A percentile compares a stretch with the other conserved stretches of the same genome.
Conservation (phyloP, 2,113 vertebrate species). For the Plotosus lineatus region DNA sequence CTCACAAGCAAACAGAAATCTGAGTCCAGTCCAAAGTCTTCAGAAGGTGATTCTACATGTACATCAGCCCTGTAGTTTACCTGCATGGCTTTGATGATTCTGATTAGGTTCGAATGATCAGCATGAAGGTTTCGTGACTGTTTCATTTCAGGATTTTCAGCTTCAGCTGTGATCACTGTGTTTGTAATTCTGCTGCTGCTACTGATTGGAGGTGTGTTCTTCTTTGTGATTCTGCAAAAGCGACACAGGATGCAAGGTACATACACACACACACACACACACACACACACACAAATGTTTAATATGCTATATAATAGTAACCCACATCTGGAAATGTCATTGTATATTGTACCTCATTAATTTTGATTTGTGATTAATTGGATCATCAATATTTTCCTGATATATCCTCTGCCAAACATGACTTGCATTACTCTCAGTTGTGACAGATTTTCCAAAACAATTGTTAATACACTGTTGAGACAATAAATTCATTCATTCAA, state of each 20-base stretch:
- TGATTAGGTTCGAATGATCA: background rate
- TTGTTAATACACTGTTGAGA: too few relatives aligned
- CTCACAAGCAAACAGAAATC: background rate
- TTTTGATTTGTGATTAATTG: too few relatives aligned
- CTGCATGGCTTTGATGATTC: background rate
- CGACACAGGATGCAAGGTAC: background rate
- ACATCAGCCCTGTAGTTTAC: background rate
- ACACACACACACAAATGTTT: background rate
- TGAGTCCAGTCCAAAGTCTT: background rate
- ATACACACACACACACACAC: background rate
- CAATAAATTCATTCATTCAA: too few relatives aligned
- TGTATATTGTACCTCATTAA: too few relatives aligned
- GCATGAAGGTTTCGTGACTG: background rate
- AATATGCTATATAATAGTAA: background rate
- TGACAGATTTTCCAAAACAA: too few relatives aligned
- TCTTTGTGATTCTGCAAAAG: background rate
- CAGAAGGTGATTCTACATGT: background rate
- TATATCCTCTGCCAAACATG: too few relatives aligned
- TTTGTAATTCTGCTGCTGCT: constrained; percentile 40
- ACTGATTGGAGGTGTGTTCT: constrained; percentile 48
- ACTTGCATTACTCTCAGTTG: too few relatives aligned
- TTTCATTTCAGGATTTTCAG: background rate
- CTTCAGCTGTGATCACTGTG: background rate
- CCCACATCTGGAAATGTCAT: too few relatives aligned
- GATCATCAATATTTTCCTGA: too few relatives aligned